phyloP scores from a whole-genome alignment of 2,888 invertebrate species.

The Crossocerus cetratus region DNA sequence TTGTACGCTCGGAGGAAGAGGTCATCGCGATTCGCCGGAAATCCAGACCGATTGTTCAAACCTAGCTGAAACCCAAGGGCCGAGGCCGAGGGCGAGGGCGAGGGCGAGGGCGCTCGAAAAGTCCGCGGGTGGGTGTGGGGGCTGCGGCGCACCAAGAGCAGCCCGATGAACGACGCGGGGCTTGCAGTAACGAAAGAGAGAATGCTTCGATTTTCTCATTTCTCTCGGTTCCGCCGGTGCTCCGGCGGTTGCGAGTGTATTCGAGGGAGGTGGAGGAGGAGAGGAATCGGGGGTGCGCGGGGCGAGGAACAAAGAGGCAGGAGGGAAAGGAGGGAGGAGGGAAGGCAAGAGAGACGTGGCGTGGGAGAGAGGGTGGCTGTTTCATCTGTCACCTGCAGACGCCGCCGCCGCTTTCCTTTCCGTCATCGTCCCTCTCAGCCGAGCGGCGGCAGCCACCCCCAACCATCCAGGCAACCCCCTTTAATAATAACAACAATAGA shows the following conservation, averaged over 20 bases:
- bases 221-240: not conserved
- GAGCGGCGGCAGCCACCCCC: conserved; percentile 59
- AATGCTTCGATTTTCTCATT: conserved; percentile 27
- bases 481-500: conserved; percentile 77
- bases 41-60: conserved; percentile 38
- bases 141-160: conserved; percentile 51
- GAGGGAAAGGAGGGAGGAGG: conserved; percentile 40
- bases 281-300: conserved; percentile 7
- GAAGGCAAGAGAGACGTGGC: conserved; percentile 42
- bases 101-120: conserved; percentile 42
- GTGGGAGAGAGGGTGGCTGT: conserved; percentile 67
- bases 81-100: too few species aligned
- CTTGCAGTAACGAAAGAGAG: conserved; percentile 51
- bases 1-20: conserved; percentile 39
- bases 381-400: conserved; percentile 78
- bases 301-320: conserved; percentile 6
- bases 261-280: conserved; percentile 30
- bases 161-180: conserved; percentile 37
- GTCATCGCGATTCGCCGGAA: conserved; percentile 23
- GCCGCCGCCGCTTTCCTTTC: conserved; percentile 74
- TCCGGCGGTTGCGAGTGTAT: conserved; percentile 25
- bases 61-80: conserved; percentile 45
- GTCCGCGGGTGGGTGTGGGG: conserved; percentile 29
- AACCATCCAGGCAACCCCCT: conserved; percentile 56
- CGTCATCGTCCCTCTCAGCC: conserved; percentile 74